Conservation (phyloP, 2,113 vertebrate genomes). For the Xyrauchen texanus region DNA sequence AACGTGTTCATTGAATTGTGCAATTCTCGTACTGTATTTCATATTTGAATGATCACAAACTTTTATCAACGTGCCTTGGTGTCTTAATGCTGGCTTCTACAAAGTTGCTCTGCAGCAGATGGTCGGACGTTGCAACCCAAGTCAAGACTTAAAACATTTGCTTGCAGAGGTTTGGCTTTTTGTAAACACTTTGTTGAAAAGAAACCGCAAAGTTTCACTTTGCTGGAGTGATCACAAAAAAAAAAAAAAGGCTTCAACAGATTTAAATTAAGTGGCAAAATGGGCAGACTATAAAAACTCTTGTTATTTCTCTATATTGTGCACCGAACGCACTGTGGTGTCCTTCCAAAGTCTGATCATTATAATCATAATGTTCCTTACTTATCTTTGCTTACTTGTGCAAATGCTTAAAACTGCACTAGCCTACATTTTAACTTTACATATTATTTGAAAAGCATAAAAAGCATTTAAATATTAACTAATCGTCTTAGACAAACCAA, state of each 20-base stretch:
- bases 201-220: too few relatives aligned
- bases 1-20: too few relatives aligned
- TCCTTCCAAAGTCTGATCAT: not conserved
- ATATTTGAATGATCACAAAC: too few relatives aligned
- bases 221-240: too few relatives aligned
- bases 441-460: too few relatives aligned
- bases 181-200: not conserved
- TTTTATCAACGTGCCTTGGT: too few relatives aligned
- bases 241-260: not conserved
- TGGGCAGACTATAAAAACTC: not conserved
- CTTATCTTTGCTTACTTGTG: not conserved
- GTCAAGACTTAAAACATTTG: too few relatives aligned
- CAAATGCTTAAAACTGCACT: not conserved
- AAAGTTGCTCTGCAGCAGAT: too few relatives aligned
- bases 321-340: not conserved
- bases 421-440: not conserved
- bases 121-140: too few relatives aligned
- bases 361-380: not conserved
- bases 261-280: not conserved
- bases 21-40: too few relatives aligned
- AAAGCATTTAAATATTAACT: not conserved
- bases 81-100: too few relatives aligned
- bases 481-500: not conserved
- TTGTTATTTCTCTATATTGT: conserved; percentile 12
- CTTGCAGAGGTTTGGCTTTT: not conserved